These are phyloP conservation scores for Sminthopsis crassicaudata DNA, from an alignment of 2,113 vertebrate genomes.

Conservation along the genomic window DNA sequence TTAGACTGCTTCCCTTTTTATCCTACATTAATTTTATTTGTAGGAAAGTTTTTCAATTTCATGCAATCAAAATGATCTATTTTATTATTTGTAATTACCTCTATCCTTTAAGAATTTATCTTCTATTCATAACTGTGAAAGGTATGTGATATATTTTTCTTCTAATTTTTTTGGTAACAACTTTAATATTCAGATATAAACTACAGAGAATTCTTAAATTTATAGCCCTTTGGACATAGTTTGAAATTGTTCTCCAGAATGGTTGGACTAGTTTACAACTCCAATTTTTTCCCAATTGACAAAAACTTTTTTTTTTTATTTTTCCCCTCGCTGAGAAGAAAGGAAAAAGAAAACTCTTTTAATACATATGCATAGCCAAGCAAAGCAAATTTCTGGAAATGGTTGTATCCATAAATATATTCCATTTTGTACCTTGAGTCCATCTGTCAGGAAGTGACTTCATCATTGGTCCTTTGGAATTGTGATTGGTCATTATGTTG, in stretches of 20 bases:
- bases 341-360: background rate
- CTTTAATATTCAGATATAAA: background rate
- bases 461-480: background rate
- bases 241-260: background rate
- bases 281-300: background rate
- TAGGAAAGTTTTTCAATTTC: background rate
- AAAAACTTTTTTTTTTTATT: background rate
- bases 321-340: background rate
- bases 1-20: background rate
- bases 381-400: background rate
- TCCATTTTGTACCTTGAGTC: background rate
- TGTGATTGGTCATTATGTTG: background rate
- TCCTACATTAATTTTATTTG: background rate
- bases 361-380: background rate
- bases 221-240: background rate
- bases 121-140: background rate
- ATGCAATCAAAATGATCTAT: background rate
- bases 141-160: background rate
- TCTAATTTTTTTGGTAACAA: background rate
- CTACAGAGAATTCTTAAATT: background rate
- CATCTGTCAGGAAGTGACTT: background rate
- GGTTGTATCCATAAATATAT: background rate
- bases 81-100: background rate
- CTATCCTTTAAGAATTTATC: background rate
- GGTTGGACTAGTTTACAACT: background rate